Percentiles rank a stretch among this genome's conserved stretches.
Conservation (phyloP, 2,797 vertebrate species). For the Gobionotothen gibberifrons region DNA sequence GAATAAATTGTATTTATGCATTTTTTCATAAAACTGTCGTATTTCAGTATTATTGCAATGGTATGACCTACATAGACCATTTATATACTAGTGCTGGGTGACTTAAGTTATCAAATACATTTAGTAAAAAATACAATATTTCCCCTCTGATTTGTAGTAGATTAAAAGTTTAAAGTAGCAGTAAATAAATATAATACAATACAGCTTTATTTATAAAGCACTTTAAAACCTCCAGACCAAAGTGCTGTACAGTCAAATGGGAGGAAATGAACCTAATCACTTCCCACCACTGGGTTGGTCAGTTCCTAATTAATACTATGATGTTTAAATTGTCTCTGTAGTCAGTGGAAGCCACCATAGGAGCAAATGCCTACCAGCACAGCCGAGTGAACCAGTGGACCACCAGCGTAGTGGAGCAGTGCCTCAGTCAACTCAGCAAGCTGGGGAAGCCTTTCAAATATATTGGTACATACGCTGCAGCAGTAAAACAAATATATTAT, state of each 20-base stretch:
- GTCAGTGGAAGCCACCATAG: conserved; percentile 91
- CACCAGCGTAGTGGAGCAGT: conserved; percentile 91
- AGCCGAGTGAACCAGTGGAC: conserved; percentile 95
- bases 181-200: no score
- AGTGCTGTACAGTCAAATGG: no score
- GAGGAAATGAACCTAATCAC: no score
- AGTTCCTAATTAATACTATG: not conserved
- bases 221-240: no score
- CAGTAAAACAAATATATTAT: not conserved
- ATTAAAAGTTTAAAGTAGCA: no score
- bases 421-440: conserved; percentile 93
- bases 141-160: no score
- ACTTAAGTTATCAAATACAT: no score
- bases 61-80: no score
- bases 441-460: conserved; percentile 96
- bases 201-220: no score
- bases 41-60: not conserved
- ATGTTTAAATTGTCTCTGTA: conserved; percentile 54
- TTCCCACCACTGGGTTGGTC: not conserved
- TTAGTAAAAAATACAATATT: no score
- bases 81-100: no score
- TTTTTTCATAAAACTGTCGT: not conserved
- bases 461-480: conserved; percentile 83
- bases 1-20: not conserved
- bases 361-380: conserved; percentile 92